Base-by-base conservation (phyloP, 2,888 invertebrate species). In the Prosopocoilus inquinatus region DNA sequence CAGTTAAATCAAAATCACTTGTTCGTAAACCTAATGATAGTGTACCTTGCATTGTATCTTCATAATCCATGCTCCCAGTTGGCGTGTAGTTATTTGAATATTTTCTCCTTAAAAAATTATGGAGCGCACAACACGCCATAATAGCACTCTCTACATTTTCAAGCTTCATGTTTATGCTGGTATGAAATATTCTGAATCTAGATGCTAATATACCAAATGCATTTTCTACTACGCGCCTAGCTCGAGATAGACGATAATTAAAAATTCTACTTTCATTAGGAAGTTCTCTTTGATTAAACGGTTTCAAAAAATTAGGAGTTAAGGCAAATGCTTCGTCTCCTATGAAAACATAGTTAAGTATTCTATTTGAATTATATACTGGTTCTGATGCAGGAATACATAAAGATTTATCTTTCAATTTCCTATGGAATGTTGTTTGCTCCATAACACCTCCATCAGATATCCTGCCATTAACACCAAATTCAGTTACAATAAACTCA, bases 401-500 rank as follows among this genome's bases (percentile, higher is more conserved):
- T 20, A 53, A 28, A 15, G n/a, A 12, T 1, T 50, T 50, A 11
- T 20, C 39, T n/a, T 36, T 36, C 33, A 59, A 45, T 49, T 59
- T 58, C 46, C 47, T 20, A 43, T 50, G 59, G 50, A 61, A 55
- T 15, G 34, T 46, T 41, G 59, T 64, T 38, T 48, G 60, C 47
- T 59, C 34, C 32, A 64, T 50, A 47, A 64, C 56, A 45, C 61
- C 61, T 50, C 60, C 62, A 57, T 58, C 58, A 13, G 58, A 62
- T 32, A 58, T 53, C 49, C 55, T 47, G 15, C 64, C 60, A 53
- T 64, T 60, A 12, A 51, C 55, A 20, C 61, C 63, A 50, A 64
- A 53, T 50, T 58, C 59, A 47, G 50, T 39, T 41, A 59, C 44
- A 47, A 64, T 36, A 41, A 64, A 64, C 49, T 45, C 34, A 47